Conservation (phyloP, 2,888 invertebrate genomes). For the Tinea semifulvella region DNA sequence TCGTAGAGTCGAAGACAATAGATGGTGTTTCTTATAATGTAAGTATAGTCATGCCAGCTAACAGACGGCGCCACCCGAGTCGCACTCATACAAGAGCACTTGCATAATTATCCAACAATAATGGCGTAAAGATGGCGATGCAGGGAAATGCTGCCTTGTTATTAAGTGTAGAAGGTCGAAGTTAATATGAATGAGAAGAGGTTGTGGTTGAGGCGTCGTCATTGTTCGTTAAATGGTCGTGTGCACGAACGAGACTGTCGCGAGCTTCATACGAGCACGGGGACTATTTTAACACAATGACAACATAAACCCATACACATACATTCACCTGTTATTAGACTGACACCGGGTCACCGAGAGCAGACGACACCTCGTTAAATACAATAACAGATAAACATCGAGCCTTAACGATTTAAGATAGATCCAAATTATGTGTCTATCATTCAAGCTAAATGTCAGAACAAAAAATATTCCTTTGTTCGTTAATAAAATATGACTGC, state of each 20-base stretch:
- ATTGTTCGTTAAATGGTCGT: conserved; percentile 67
- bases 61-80: conserved; percentile 65
- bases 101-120: conserved; percentile 55
- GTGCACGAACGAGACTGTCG: conserved; percentile 64
- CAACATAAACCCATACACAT: conserved; percentile 50
- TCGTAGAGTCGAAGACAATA: conserved; percentile 40
- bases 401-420: conserved; percentile 42
- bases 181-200: not conserved
- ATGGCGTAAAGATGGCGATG: no score
- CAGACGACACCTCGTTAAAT: conserved; percentile 47
- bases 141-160: not conserved
- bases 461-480: no score
- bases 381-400: conserved; percentile 59
- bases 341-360: conserved; percentile 52
- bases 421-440: conserved; percentile 40
- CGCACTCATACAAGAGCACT: conserved; percentile 61
- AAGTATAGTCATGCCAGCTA: conserved; percentile 44
- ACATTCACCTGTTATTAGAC: conserved; percentile 65
- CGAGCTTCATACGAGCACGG: conserved; percentile 46
- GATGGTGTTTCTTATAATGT: conserved; percentile 60
- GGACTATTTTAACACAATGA: conserved; percentile 41
- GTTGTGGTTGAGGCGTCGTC: conserved; percentile 60
- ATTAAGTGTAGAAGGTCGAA: not conserved
- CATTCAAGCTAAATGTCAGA: no score
- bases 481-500: no score